Evolutionary conservation across 2,888 invertebrate species (phyloP).

Genomic region (Chymomyza amoena): DNA sequence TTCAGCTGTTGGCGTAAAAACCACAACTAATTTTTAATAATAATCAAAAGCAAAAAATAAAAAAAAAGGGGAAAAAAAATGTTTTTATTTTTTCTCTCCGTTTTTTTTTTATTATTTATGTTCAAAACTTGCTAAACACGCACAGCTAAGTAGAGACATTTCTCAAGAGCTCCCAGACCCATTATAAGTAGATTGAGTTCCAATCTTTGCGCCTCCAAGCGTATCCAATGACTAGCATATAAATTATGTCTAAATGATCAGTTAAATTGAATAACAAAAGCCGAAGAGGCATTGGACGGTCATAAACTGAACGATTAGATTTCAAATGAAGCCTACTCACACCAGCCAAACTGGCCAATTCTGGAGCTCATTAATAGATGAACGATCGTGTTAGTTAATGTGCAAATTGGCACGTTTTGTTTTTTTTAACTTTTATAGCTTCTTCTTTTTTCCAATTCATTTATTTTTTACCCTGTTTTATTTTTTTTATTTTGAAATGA

Average conservation of each 20-base stretch:
- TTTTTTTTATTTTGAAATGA: background rate
- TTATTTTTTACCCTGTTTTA: too few species aligned
- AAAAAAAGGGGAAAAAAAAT: background rate
- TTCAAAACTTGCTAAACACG: slow-evolving; percentile 45
- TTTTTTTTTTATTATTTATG: slow-evolving; percentile 16
- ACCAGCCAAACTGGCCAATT: background rate
- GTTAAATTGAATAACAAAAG: background rate
- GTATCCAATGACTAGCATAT: background rate
- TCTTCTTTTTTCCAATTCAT: background rate
- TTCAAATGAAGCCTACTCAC: background rate
- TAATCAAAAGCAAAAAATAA: slow-evolving; percentile 22
- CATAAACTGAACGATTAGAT: background rate
- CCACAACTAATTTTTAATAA: slow-evolving; percentile 60
- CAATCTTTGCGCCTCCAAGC: background rate
- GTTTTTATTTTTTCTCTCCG: slow-evolving; percentile 28
- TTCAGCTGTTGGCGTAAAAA: slow-evolving; percentile 36
- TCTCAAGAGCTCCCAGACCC: slow-evolving; percentile 3
- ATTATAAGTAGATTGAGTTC: background rate
- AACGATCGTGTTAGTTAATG: slow-evolving; percentile 23
- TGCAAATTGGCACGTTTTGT: slow-evolving; percentile 44
- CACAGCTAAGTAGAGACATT: background rate
- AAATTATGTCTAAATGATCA: background rate
- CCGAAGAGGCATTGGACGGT: background rate
- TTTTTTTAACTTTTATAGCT: background rate
- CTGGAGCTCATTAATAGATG: background rate